Conservation (phyloP, 2,888 invertebrate species). For the Adelphocoris suturalis region DNA sequence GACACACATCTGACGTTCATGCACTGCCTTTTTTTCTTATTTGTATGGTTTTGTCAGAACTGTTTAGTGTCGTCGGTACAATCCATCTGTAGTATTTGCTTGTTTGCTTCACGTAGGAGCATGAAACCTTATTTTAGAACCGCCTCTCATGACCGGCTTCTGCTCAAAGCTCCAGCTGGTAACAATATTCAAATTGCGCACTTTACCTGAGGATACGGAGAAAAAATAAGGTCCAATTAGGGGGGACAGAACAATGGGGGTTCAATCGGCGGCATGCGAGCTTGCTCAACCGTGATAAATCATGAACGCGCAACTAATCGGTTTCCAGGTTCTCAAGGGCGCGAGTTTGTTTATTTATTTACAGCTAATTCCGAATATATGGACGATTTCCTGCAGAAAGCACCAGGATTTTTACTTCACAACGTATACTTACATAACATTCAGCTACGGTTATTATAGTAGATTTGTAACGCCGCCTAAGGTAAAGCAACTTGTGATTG, state of each 20-base stretch:
- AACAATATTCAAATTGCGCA: background rate
- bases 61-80: too few species aligned
- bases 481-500: too few species aligned
- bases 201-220: background rate
- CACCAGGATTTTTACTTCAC: too few species aligned
- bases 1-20: too few species aligned
- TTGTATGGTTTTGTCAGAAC: too few species aligned
- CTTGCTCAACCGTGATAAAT: constrained; percentile 32
- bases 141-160: background rate
- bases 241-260: background rate
- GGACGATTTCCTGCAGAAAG: background rate
- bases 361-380: background rate
- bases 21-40: too few species aligned
- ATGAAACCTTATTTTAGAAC: background rate
- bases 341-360: background rate
- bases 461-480: too few species aligned
- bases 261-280: background rate
- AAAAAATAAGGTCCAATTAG: constrained; percentile 3
- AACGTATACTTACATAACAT: too few species aligned
- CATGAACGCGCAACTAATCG: constrained; percentile 8
- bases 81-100: too few species aligned
- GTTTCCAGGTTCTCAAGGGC: constrained; percentile 21
- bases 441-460: too few species aligned
- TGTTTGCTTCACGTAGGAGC: background rate
- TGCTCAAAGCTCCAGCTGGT: background rate